Conservation (phyloP, 2,113 vertebrate species). For the Podiceps cristatus region DNA sequence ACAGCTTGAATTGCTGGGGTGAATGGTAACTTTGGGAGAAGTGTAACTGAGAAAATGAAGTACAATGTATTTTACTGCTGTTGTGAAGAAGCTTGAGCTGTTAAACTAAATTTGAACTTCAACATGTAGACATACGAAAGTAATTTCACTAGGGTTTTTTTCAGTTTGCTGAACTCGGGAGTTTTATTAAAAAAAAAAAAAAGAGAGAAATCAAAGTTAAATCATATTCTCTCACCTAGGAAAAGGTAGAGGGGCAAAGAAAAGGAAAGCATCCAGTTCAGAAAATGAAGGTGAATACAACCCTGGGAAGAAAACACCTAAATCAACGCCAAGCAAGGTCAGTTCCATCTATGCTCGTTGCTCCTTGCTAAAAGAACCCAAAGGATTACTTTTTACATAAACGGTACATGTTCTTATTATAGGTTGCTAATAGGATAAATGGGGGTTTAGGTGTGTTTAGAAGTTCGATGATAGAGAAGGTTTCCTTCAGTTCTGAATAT, state of each 20-base stretch:
- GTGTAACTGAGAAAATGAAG: background rate
- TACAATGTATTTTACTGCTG: background rate
- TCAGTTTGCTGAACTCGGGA: background rate
- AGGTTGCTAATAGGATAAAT: background rate
- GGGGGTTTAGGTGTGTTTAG: background rate
- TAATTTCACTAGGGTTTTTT: background rate
- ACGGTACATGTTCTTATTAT: accelerated
- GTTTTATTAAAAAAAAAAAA: background rate
- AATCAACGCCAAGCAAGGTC: slow-evolving; percentile 81
- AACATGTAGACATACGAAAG: background rate
- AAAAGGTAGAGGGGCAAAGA: slow-evolving; percentile 92
- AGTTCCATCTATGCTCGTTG: background rate
- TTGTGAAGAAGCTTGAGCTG: background rate
- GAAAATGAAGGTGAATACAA: slow-evolving; percentile 93
- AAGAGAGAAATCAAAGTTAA: background rate
- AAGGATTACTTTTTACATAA: background rate
- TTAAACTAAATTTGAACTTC: background rate
- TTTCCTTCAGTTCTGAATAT: background rate
- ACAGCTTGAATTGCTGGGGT: background rate
- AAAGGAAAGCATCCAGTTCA: slow-evolving; percentile 93
- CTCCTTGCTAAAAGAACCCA: background rate
- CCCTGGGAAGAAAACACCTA: slow-evolving; percentile 86
- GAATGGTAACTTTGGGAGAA: background rate
- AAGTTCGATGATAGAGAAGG: background rate
- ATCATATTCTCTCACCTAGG: slow-evolving; percentile 61